Evolutionary conservation across 92 coral and sea anemone genomes (phyloP).

Genomic region (Actinostola sp.): DNA sequence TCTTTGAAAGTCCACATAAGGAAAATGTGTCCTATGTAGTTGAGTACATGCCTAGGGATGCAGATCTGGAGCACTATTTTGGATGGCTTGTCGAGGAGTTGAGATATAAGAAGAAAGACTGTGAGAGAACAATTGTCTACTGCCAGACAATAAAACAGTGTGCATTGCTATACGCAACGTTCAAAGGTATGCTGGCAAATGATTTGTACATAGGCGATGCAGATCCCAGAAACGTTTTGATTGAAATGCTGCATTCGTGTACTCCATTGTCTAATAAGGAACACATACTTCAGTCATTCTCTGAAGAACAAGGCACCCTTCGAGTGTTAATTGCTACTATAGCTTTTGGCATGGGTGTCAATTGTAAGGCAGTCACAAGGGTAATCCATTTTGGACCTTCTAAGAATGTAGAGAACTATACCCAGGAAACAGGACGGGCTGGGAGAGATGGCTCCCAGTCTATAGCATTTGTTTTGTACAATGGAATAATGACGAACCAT

Average conservation of each 20-base stretch:
- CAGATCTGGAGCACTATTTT: constrained; percentile 45
- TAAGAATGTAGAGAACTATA: constrained; percentile 39
- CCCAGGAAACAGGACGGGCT: constrained; percentile 55
- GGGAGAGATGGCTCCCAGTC: constrained; percentile 52
- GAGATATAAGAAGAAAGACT: constrained; percentile 27
- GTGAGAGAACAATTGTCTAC: constrained; percentile 64
- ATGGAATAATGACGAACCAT: constrained; percentile 45
- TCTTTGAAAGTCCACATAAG: constrained; percentile 59
- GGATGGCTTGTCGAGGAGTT: constrained; percentile 60
- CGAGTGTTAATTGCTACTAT: constrained; percentile 50
- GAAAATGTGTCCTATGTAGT: constrained; percentile 45
- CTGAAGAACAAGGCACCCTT: constrained; percentile 11
- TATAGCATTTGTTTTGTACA: constrained; percentile 33
- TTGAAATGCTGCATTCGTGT: constrained; percentile 55
- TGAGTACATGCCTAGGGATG: constrained; percentile 50
- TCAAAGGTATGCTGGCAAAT: constrained; percentile 57
- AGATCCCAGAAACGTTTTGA: constrained; percentile 11
- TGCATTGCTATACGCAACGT: constrained; percentile 58
- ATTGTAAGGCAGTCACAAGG: constrained; percentile 50
- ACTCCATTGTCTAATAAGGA: constrained; percentile 52
- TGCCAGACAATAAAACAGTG: constrained; percentile 78
- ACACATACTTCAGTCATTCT: constrained; percentile 20
- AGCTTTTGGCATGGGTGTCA: constrained; percentile 63
- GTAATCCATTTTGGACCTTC: constrained; percentile 65
- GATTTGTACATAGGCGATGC: constrained; percentile 9